Base-by-base conservation (phyloP, 2,888 invertebrate species). In the Microplitis deprimator region DNA sequence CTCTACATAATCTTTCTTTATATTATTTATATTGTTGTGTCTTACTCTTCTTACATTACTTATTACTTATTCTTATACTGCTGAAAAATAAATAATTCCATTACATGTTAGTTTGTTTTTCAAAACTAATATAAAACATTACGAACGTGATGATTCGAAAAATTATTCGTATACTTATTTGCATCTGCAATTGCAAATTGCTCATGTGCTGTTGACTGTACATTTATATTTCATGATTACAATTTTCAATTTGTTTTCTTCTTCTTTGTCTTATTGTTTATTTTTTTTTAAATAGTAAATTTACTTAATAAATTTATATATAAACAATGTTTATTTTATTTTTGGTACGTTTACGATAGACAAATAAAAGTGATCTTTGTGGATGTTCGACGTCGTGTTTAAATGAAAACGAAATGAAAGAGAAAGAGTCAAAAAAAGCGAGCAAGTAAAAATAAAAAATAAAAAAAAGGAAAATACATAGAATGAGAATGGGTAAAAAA, bases 391-490 rank as follows among this genome's bases (percentile, higher is more conserved):
- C 13, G 50, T 50, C 10, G 50, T 50, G 50, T 50, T 50, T 50
- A 50, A 50, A 50, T 50, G 50, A 50, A 50, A 50, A 50, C 50
- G 8, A 50, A 50, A 50, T 50, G 50, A 50, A 13, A 50, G 13
- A 50, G 50, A 50, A 13, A 50, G 13, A 50, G 50, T 50, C 8
- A 50, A 50, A 50, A 50, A 50, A 13, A 13, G 13, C 13, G 50
- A 50, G 50, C 50, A 13, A 13, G 38, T 65, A 29, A 17, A 62
- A 20, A 50, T 69, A 40, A 74, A 74, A 68, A 61, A 71, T 38
- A 16, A 69, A 69, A 64, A 40, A 17, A 20, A 61, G 13, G n/a
- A 65, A 16, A 59, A 68, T 59, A 59, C 29, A 60, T 20, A 65
- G 62, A 39, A 29, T 20, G 41, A 50, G 64, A 16, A n/a, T 20